Evolutionary conservation across 2,113 vertebrate genomes (phyloP).

Genomic region (Vulpes lagopus): DNA sequence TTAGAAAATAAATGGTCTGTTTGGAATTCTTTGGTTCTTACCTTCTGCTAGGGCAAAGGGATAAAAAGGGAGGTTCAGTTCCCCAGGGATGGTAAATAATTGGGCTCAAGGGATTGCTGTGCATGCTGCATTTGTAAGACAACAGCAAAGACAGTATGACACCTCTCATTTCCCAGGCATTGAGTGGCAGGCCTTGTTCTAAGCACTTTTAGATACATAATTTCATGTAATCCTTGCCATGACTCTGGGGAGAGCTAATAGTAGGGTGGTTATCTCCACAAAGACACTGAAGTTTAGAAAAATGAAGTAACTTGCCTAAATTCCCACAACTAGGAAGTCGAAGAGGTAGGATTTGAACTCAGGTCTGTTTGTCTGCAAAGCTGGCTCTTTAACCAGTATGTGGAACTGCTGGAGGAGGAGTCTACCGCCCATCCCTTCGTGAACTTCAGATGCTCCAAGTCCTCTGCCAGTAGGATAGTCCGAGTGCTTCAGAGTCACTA

Average conservation of each 20-base stretch:
- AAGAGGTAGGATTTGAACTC: slow-evolving; percentile 19
- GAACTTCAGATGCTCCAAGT: not conserved
- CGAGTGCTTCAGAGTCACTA: not conserved
- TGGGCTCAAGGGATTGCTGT: slow-evolving; percentile 39
- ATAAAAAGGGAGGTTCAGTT: not conserved
- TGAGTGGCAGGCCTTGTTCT: not conserved
- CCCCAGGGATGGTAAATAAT: slow-evolving; percentile 37
- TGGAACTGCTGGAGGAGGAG: not conserved
- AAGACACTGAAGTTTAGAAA: slow-evolving; percentile 47
- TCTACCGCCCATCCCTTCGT: not conserved
- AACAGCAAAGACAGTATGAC: not conserved
- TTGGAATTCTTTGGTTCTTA: slow-evolving; percentile 75
- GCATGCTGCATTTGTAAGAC: not conserved
- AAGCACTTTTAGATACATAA: not conserved
- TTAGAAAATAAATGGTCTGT: slow-evolving; percentile 88
- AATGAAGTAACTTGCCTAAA: slow-evolving; percentile 53
- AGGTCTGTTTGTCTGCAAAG: not conserved
- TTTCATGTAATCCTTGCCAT: not conserved
- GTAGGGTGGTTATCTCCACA: slow-evolving; percentile 17
- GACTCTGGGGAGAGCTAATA: not conserved
- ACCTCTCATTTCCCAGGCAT: not conserved
- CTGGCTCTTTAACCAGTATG: not conserved
- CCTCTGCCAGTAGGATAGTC: not conserved
- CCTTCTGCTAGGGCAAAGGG: slow-evolving; percentile 45
- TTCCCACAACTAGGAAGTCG: slow-evolving; percentile 9